Base-by-base conservation (phyloP, 1,140 invertebrate species). In the Drosophila miranda region DNA sequence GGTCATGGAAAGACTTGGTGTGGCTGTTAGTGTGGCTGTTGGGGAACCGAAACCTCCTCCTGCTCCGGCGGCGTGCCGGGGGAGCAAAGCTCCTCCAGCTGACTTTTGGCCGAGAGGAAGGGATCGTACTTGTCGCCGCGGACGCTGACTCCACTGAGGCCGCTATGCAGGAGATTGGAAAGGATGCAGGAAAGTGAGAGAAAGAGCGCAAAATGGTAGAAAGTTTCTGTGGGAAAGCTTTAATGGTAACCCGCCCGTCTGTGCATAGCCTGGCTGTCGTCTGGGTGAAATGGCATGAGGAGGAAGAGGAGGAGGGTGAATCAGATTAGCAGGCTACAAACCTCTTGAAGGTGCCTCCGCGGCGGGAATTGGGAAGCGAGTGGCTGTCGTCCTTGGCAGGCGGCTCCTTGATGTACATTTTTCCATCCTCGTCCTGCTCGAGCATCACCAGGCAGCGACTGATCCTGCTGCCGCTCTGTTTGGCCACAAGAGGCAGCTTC, bases 71-170 rank as follows among this genome's bases (percentile, higher is more conserved):
- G 78, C 19, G 80, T 79, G 49, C 66, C 91, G 82, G 80, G 91
- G 26, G 92, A 93, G 58, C 94, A 92, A 8, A 95, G 91, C 70
- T 95, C 94, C 87, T 94, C 93, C 79, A 95, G 92, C 89, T 95
- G 95, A n/a, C 93, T 92, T 75, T 95, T 94, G 2, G 95, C 94
- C 61, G 93, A 92, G 30, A 93, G 80, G 89, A 94, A 95, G 38
- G 94, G 94, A 89, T 95, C 93, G 89, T 95, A 95, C 19, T 92
- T 91, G 53, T 92, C 90, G 54, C 92, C 92, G 51, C 92, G 92
- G 42, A 51, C 58, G 42, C 58, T 73, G 55, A 6, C 21, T 28
- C 28, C 13, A 11, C 23, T 51, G 9, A 11, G 49, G 49, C 23
- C 14, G 49, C 26, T 26, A 38, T 13, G 34, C 34, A 38, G 11